phyloP scores from a whole-genome alignment of 1,140 invertebrate species.

The Holcopasites calliopsidis region DNA sequence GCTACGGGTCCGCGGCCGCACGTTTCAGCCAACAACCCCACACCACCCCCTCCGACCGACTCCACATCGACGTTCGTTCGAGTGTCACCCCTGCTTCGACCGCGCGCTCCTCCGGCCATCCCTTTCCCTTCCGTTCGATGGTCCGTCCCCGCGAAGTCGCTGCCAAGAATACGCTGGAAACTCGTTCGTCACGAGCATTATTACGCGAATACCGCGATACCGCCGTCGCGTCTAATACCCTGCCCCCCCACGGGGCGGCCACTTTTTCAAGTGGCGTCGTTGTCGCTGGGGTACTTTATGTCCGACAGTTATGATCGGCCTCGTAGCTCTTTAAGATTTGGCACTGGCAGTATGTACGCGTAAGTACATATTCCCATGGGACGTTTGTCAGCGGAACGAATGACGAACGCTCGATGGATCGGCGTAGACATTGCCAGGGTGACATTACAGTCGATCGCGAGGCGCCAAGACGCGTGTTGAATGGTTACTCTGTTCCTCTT shows the following conservation, averaged over 20 bases:
- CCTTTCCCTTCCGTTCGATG: constrained; percentile 49
- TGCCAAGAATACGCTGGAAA: constrained; percentile 76
- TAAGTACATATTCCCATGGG: too few species aligned
- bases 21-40: constrained; percentile 63
- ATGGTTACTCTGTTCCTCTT: background rate
- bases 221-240: constrained; percentile 56
- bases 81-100: constrained; percentile 44
- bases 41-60: constrained; percentile 33
- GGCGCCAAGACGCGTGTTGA: constrained; percentile 3
- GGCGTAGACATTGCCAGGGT: background rate
- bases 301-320: constrained; percentile 26
- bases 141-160: constrained; percentile 31
- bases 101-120: background rate
- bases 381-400: too few species aligned
- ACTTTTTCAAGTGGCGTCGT: constrained; percentile 33
- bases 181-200: constrained; percentile 75
- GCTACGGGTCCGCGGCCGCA: constrained; percentile 30
- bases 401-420: background rate
- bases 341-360: background rate
- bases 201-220: constrained; percentile 74
- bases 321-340: constrained; percentile 46
- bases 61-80: constrained; percentile 51
- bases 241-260: background rate
- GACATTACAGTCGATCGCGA: constrained; percentile 16
- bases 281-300: constrained; percentile 34